phyloP scores from a whole-genome alignment of 2,113 vertebrate species.

The Uria aalge region DNA sequence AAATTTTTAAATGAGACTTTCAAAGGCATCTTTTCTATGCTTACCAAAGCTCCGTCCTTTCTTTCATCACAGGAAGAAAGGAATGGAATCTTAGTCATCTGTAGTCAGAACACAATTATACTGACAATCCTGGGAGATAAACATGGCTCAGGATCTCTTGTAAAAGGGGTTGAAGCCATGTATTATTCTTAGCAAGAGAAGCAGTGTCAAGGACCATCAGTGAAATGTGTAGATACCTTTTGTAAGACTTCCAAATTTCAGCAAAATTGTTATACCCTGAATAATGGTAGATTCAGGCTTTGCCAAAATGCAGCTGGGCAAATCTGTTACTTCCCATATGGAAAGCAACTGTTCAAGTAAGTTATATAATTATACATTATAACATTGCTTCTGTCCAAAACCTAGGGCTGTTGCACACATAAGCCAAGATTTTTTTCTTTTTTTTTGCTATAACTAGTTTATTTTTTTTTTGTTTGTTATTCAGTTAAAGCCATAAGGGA shows the following conservation, averaged over 20 bases:
- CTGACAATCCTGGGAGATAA: neutral
- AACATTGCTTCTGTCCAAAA: constrained; percentile 64
- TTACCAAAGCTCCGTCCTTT: neutral
- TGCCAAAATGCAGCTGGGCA: constrained; percentile 66
- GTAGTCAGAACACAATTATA: neutral
- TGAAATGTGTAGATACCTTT: constrained; percentile 39
- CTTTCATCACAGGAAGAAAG: neutral
- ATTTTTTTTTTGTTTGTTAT: neutral
- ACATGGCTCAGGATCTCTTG: neutral
- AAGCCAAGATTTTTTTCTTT: constrained; percentile 55
- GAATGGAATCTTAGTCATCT: neutral
- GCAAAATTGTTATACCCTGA: constrained; percentile 38
- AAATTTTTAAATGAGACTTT: neutral
- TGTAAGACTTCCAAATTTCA: constrained; percentile 64
- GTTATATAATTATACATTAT: constrained; percentile 64
- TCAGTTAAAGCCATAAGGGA: constrained; percentile 38
- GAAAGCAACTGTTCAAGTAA: constrained; percentile 72
- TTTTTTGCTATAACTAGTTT: neutral
- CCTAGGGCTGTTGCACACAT: neutral
- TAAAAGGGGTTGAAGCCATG: neutral
- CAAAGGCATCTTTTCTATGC: neutral
- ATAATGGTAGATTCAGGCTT: constrained; percentile 49
- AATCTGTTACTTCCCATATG: constrained; percentile 71
- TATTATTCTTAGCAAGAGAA: constrained; percentile 20
- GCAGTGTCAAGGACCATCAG: constrained; percentile 12